Evolutionary conservation across 2,113 vertebrate genomes (phyloP), one percentile per base, ranked within the genome.

Genomic region (Macroglossus sobrinus): DNA sequence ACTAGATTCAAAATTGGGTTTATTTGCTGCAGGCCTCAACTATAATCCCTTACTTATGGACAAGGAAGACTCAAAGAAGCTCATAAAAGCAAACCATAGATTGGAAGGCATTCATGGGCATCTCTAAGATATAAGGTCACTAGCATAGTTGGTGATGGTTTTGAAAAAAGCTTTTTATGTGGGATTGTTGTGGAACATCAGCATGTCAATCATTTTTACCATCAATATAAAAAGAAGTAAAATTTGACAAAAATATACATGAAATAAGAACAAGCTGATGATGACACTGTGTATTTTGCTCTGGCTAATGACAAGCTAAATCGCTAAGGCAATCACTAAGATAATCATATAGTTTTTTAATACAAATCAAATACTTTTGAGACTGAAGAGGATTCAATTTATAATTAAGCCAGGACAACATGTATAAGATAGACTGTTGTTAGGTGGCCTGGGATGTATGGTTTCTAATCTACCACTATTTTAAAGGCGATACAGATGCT

Each of bases 261-360:
- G n/a, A 3, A 38, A 63, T 1, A 21, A 78, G 18, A 21, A 47
- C 30, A 59, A 50, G 9, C 14, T 94, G 59, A 53, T 89, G 47
- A 80, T 45, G 30, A 84, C n/a, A 53, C 0, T 53, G 13, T 59
- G 4, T 12, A 38, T 84, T 89, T 89, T 71, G 26, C 13, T 90
- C 61, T 79, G 28, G 69, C 26, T 87, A 53, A 79, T 92, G 84
- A 92, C 74, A 90, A 38, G 24, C 24, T 93, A 84, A 95, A 93
- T 84, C 59, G 75, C 15, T 21, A 68, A 21, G n/a, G 12, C 26
- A 59, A 90, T 92, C 11, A 33, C 30, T 40, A 74, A 26, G 19
- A 61, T 43, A 61, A 75, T 87, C 66, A 92, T 11, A 63, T 82
- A 81, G 91, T 84, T 84, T 95, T 59, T 9, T 9, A 24, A 59